A percentile compares a stretch with the other conserved stretches of the same genome.
phyloP scores from a whole-genome alignment of 2,113 vertebrate genomes.

The Nanorana parkeri region DNA sequence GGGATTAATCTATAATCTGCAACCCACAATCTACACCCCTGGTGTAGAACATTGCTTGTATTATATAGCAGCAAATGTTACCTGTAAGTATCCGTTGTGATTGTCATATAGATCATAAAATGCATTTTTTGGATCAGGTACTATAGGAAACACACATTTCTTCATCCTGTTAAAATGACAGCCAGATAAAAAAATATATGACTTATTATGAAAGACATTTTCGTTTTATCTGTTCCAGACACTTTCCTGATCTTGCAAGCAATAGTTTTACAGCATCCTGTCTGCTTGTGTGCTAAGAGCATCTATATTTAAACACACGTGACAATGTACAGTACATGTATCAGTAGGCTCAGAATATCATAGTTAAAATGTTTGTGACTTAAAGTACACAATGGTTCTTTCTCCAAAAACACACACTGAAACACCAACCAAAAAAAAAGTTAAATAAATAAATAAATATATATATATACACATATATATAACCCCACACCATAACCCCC shows the following conservation, averaged over 20 bases:
- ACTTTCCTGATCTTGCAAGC: neutral
- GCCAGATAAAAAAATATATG: neutral
- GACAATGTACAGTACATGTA: too few species aligned
- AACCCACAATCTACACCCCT: too few species aligned
- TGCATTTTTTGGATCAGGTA: constrained; percentile 50
- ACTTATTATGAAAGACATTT: neutral
- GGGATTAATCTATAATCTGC: too few species aligned
- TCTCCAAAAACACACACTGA: too few species aligned
- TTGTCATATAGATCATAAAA: constrained; percentile 30
- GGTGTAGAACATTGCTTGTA: too few species aligned
- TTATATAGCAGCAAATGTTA: neutral
- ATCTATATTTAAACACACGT: neutral
- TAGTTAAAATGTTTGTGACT: too few species aligned
- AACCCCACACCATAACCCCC: too few species aligned
- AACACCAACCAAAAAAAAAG: too few species aligned
- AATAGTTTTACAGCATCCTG: constrained; percentile 1
- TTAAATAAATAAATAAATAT: too few species aligned
- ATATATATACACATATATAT: too few species aligned
- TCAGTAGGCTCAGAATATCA: too few species aligned
- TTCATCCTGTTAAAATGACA: constrained; percentile 27
- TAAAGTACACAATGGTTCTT: too few species aligned
- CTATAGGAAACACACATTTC: constrained; percentile 18
- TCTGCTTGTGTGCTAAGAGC: neutral
- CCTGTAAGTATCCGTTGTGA: constrained; percentile 40
- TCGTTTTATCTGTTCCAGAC: constrained; percentile 16